Base-by-base conservation (phyloP, 2,113 vertebrate species). In the Platichthys stellatus region DNA sequence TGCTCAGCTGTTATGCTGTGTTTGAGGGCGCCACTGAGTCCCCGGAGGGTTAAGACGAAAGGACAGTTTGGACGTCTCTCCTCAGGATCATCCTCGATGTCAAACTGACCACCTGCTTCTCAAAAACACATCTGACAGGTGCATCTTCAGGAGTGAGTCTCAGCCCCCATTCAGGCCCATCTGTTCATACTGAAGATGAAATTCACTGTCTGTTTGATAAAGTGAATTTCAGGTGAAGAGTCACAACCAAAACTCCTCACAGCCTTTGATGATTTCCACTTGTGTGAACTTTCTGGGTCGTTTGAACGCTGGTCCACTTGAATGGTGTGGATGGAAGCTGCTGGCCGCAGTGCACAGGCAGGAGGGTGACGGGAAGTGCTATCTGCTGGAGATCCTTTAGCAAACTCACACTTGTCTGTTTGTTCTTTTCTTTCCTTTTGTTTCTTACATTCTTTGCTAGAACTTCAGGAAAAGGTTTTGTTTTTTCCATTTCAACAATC, bases 71-170 rank as follows among this genome's bases (percentile, higher is more conserved):
- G 51, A 78, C 17, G 20, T 68, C 28, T 54, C 53, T 45, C 43
- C 72, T 84, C 56, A 54, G 54, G 26, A 70, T 76, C 57, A 40
- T 79, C 51, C 51, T 54, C 20, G 20, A 17, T 67, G 68, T 90
- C 72, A 75, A 82, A 78, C 70, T 71, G 74, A 74, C 80, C 78
- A 83, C 82, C 84, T 83, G 80, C 77, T 45, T 54, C 51, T n/a
- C 51, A 54, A 54, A 54, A 10, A 54, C 51, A 54, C 51, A n/a
- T 7, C 18, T 68, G 74, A 84, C 79, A 77, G 63, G 67, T 53
- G 67, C 72, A 80, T 69, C 69, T 79, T 47, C 38, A 66, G 72
- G 57, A 70, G n/a, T 11, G 26, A 31, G 66, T 38, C 76, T 53
- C 2, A 15, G 73, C 51, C 60, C 54, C 23, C 23, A 24, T 53